A percentile compares a stretch with the other conserved stretches of the same genome.
These are phyloP conservation scores for Dasysyrphus tricinctus DNA, from an alignment of 2,888 invertebrate species.

Conservation along the genomic window DNA sequence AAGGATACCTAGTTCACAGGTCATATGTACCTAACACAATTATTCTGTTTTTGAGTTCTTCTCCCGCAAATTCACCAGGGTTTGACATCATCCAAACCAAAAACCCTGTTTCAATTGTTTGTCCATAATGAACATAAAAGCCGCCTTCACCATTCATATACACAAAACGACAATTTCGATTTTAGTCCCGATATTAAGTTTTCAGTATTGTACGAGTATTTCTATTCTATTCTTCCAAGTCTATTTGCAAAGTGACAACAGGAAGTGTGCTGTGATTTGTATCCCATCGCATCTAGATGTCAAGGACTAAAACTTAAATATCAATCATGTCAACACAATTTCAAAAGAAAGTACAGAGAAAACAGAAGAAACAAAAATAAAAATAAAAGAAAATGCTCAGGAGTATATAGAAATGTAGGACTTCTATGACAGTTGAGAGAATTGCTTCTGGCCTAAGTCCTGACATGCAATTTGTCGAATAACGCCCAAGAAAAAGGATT, in stretches of 20 bases:
- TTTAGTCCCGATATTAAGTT: conserved; percentile 35
- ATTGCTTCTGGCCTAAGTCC: conserved; percentile 65
- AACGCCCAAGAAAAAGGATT: conserved; percentile 67
- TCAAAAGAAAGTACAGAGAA: conserved; percentile 52
- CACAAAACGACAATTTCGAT: conserved; percentile 51
- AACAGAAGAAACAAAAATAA: background rate
- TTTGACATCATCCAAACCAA: background rate
- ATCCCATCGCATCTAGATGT: conserved; percentile 70
- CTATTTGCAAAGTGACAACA: conserved; percentile 58
- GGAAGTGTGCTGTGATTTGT: conserved; percentile 70
- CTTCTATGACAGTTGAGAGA: conserved; percentile 31
- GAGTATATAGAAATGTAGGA: conserved; percentile 3
- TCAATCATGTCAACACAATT: conserved; percentile 73
- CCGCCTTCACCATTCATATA: conserved; percentile 11
- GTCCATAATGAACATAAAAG: conserved; percentile 38
- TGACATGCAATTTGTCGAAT: conserved; percentile 75
- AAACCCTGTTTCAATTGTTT: conserved; percentile 40
- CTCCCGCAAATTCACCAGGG: background rate
- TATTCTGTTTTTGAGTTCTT: conserved; percentile 24
- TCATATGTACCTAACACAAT: conserved; percentile 28
- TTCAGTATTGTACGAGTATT: conserved; percentile 13
- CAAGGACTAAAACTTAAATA: conserved; percentile 74
- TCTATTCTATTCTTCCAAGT: background rate
- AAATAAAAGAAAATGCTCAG: conserved; percentile 27
- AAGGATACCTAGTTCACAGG: conserved; percentile 1